Evolutionary conservation across 2,888 invertebrate species (phyloP), one percentile per base, ranked within the genome.

Genomic region (Siphonodentalium dalli): DNA sequence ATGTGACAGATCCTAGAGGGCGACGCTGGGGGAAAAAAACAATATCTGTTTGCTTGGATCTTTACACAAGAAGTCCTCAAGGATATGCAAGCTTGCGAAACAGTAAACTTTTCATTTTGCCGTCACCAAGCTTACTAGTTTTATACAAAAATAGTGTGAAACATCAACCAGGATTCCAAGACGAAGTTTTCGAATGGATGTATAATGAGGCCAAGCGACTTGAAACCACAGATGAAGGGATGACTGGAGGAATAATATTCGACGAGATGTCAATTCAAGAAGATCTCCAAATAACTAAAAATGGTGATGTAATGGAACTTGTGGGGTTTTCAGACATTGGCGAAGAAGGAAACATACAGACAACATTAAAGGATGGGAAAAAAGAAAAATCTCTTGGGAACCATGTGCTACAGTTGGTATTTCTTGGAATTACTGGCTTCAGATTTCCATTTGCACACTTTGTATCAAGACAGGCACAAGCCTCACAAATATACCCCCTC

Each of bases 191-290:
- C 15, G 26, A 33, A 28, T 66, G 66, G 66, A 64, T 64, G 66
- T n/a, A 35, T 35, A 13, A 42, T 13, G 60, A 66, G 29, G 66
- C 61, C 5, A 42, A 39, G 24, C 37, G 51, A 28, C 37, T 40
- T 18, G 29, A 53, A 4, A 34, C 63, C 21, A 52, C 48, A 1
- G 18, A 21, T 13, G 42, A 61, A 20, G 62, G 55, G 1, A 56
- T 41, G 37, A 28, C 23, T 8, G 62, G 61, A 15, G 61, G 64
- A 0, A 44, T 66, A 1, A 41, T 66, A 6, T 11, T 61, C 1
- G 66, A 63, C 39, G 61, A 61, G 44, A 66, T 66, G 63, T 37
- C 51, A 3, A 61, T 63, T 11, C 64, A 66, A 21, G 31, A 54
- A 7, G 61, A 64, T 29, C 20, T 66, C 2, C 61, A 61, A 37